phyloP scores from a whole-genome alignment of 2,797 vertebrate species.

The Lepus townsendii region DNA sequence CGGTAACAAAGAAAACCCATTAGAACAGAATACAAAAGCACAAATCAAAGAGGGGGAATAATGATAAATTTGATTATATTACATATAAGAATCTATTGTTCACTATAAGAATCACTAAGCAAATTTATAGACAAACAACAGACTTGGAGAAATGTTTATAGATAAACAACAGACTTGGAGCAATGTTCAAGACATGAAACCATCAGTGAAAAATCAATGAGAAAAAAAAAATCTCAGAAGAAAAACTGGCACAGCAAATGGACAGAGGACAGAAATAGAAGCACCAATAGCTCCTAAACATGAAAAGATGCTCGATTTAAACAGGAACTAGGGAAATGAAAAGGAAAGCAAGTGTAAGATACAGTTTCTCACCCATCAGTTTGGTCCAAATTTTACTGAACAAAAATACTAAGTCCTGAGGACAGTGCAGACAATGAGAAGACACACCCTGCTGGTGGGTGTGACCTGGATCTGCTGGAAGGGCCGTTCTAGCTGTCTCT shows the following conservation, averaged over 20 bases:
- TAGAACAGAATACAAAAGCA: not conserved
- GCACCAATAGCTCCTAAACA: not conserved
- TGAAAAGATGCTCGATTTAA: not conserved
- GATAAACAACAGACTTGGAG: not conserved
- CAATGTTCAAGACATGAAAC: slow-evolving; percentile 40
- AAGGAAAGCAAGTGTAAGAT: slow-evolving; percentile 37
- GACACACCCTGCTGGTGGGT: not conserved
- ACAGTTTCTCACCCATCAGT: not conserved
- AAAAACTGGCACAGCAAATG: slow-evolving; percentile 49
- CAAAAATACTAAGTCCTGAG: not conserved
- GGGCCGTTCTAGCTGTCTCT: not conserved
- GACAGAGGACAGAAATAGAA: slow-evolving; percentile 47
- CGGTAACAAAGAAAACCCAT: not conserved
- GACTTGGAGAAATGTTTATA: slow-evolving; percentile 24
- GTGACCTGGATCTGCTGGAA: not conserved
- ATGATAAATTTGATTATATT: slow-evolving; percentile 11
- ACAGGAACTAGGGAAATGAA: slow-evolving; percentile 8
- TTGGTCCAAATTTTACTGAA: not conserved
- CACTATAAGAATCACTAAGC: not conserved
- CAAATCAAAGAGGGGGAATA: not conserved
- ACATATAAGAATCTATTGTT: slow-evolving; percentile 7
- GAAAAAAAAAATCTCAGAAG: slow-evolving; percentile 29
- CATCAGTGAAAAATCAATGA: not conserved
- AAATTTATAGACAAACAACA: slow-evolving; percentile 23
- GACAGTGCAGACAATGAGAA: not conserved